phyloP scores from a whole-genome alignment of 1,140 invertebrate species.

The Cherax quadricarinatus region DNA sequence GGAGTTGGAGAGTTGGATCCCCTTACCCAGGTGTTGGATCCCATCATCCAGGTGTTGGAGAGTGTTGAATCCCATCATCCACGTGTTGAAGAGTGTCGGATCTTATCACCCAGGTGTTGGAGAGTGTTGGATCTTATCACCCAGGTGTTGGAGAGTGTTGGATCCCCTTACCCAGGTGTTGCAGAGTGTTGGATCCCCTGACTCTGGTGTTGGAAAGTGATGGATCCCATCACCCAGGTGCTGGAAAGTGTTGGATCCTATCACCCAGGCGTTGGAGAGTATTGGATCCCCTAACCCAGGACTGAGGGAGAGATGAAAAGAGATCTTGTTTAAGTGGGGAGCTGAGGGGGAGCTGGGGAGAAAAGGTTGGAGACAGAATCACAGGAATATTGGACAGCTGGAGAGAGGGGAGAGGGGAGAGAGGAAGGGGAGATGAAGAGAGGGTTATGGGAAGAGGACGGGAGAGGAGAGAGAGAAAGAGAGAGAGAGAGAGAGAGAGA shows the following conservation, averaged over 20 bases:
- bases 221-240: neutral
- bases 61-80: neutral
- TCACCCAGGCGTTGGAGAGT: slow-evolving; percentile 10
- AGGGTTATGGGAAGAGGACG: neutral
- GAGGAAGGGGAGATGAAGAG: neutral
- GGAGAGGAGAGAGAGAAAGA: neutral
- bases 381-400: too few relatives aligned
- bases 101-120: too few relatives aligned
- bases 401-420: neutral
- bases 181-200: neutral
- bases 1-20: neutral
- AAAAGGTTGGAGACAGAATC: too few relatives aligned
- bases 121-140: neutral
- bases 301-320: slow-evolving; percentile 19
- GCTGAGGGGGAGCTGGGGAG: too few relatives aligned
- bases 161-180: too few relatives aligned
- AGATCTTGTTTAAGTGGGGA: neutral
- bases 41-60: too few relatives aligned
- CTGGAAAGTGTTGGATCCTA: neutral
- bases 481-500: neutral
- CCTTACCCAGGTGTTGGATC: neutral
- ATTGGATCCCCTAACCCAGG: too few relatives aligned
- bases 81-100: neutral
- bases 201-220: neutral
- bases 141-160: slow-evolving; percentile 11